Base-by-base conservation (phyloP, 2,797 vertebrate species). In the Aphelocoma californica region DNA sequence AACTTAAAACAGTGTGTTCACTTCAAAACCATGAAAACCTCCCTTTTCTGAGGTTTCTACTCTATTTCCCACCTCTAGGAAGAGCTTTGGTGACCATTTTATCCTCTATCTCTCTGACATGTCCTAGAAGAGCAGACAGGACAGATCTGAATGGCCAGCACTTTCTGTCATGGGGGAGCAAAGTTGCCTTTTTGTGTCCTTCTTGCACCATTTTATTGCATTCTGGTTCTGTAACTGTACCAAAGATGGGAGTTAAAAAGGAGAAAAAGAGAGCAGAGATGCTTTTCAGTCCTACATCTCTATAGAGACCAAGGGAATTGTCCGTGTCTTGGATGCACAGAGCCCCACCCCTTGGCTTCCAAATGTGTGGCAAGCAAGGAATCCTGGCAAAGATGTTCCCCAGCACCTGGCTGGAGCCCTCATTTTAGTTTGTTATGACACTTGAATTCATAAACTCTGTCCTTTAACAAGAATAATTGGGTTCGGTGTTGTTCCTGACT, bases 291-390 rank as follows among this genome's bases (percentile, higher is more conserved):
- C 25, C 56, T 8, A 0, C 14, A 10, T 24, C 64, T 83, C 44
- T 60, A 23, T 60, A 23, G 40, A 4, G 50, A 54, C 53, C 10
- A 13, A 54, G 14, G 3, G 12, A 66, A 54, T 9, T 31, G 20
- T 17, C 40, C 72, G 5, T 2, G 3, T 9, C 72, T 23, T 57
- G 77, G 64, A 18, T 0, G 9, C 44, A 18, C 40, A 66, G 28
- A 77, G 23, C 47, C 20, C 18, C 31, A 44, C 48, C 34, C 34
- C 32, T 88, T 32, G 50, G 21, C 38, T 69, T 75, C 79, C 12
- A 5, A 58, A 32, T 0, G 5, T 2, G 0, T 20, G 56, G 47
- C 6, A 4, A 58, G 23, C 77, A 51, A 17, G 2, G 26, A 62
- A 78, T 54, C 51, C 36, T 64, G 32, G 26, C 5, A 14, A 32